Conservation (phyloP, 2,888 invertebrate genomes). For the Chouioia cunea region DNA sequence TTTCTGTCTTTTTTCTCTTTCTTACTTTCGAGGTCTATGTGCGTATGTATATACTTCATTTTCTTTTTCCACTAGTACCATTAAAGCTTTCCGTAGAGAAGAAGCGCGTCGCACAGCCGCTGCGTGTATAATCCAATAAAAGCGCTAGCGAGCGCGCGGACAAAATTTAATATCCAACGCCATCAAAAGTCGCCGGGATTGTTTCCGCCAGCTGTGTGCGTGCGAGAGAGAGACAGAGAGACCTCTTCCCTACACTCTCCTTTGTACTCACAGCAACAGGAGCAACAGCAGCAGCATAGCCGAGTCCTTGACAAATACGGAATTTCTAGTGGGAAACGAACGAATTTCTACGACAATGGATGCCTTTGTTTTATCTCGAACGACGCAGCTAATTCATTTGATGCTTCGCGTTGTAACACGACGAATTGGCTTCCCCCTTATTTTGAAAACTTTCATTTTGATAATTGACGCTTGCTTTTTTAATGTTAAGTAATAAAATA, state of each 20-base stretch:
- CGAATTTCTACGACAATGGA: slow-evolving; percentile 26
- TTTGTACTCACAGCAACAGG: neutral
- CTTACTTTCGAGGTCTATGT: neutral
- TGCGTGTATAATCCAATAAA: slow-evolving; percentile 64
- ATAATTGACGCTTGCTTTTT: neutral
- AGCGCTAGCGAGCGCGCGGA: slow-evolving; percentile 51
- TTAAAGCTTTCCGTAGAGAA: slow-evolving; percentile 20
- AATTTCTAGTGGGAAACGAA: slow-evolving; percentile 27
- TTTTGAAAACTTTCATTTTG: slow-evolving; percentile 8
- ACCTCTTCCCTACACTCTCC: slow-evolving; percentile 1
- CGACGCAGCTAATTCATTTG: no score
- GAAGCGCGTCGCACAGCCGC: slow-evolving; percentile 58
- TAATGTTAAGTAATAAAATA: neutral
- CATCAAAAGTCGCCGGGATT: slow-evolving; percentile 66
- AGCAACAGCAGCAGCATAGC: neutral
- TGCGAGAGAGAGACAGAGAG: neutral
- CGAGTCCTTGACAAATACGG: slow-evolving; percentile 36
- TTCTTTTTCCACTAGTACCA: slow-evolving; percentile 36
- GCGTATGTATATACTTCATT: slow-evolving; percentile 18
- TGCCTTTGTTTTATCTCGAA: no score
- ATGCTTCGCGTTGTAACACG: no score
- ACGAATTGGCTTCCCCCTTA: no score
- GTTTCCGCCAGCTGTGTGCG: slow-evolving; percentile 56
- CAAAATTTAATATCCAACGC: slow-evolving; percentile 67
- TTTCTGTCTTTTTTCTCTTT: slow-evolving; percentile 12